These are phyloP conservation scores for Trachelus stipa DNA, from an alignment of 2,888 invertebrate genomes.

Conservation along the genomic window DNA sequence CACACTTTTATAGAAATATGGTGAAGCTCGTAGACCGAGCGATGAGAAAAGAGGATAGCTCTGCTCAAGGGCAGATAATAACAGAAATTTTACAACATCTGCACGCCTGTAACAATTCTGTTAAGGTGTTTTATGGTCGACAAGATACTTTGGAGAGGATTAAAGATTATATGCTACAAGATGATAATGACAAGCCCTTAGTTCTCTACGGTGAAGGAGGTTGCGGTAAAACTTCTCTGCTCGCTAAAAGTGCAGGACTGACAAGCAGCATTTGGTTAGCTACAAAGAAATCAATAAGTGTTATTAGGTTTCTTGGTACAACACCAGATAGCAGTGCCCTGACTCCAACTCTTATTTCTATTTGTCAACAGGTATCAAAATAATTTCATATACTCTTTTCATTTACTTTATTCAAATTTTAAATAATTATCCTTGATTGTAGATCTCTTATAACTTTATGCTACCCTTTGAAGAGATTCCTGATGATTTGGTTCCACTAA, in stretches of 20 bases:
- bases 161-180: slow-evolving; percentile 81
- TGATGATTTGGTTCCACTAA: slow-evolving; percentile 94
- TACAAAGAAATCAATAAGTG: slow-evolving; percentile 83
- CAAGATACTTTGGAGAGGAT: slow-evolving; percentile 86
- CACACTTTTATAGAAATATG: slow-evolving; percentile 94
- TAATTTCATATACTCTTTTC: not conserved
- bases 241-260: slow-evolving; percentile 91
- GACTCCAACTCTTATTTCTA: slow-evolving; percentile 92
- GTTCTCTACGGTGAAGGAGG: slow-evolving; percentile 96
- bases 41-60: slow-evolving; percentile 95
- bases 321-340: slow-evolving; percentile 97
- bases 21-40: slow-evolving; percentile 92
- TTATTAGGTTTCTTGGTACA: slow-evolving; percentile 94
- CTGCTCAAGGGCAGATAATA: slow-evolving; percentile 92
- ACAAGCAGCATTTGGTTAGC: slow-evolving; percentile 80
- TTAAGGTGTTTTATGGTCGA: slow-evolving; percentile 93
- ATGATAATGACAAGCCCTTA: slow-evolving; percentile 86
- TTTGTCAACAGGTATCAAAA: slow-evolving; percentile 86
- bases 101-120: slow-evolving; percentile 94
- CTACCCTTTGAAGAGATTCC: slow-evolving; percentile 94
- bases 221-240: slow-evolving; percentile 96
- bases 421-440: slow-evolving; percentile 46
- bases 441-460: slow-evolving; percentile 93
- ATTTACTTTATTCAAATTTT: not conserved
- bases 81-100: slow-evolving; percentile 95